These are phyloP conservation scores for Philonicus albiceps DNA, from an alignment of 2,888 invertebrate species.

Conservation along the genomic window DNA sequence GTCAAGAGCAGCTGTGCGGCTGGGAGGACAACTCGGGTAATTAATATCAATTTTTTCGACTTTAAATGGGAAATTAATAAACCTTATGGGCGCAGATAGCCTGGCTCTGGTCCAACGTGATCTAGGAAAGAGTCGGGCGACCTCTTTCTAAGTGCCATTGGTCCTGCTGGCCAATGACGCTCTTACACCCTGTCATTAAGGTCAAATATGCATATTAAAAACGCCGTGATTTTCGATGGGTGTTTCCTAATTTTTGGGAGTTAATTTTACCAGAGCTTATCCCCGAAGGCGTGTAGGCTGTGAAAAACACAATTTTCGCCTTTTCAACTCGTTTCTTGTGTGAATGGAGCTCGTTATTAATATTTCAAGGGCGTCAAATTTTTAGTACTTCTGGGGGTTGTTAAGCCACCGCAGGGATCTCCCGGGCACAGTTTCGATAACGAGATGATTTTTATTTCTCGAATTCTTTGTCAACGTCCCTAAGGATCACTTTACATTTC, in stretches of 20 bases:
- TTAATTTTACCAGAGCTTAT: neutral
- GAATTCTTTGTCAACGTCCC: constrained; percentile 32
- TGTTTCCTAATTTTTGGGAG: neutral
- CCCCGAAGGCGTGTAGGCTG: neutral
- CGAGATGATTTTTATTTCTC: constrained; percentile 42
- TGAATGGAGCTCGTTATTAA: constrained; percentile 46
- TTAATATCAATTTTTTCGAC: constrained; percentile 26
- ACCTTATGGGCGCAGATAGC: constrained; percentile 6
- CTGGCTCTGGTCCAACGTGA: neutral
- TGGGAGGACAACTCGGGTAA: constrained; percentile 23
- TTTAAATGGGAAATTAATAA: constrained; percentile 28
- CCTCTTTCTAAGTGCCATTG: neutral
- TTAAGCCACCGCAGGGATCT: constrained; percentile 19
- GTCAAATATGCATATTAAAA: constrained; percentile 17
- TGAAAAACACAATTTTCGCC: constrained; percentile 16
- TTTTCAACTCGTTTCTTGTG: constrained; percentile 32
- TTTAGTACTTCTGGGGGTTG: constrained; percentile 43
- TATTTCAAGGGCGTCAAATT: constrained; percentile 48
- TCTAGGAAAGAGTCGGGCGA: neutral
- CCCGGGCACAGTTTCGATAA: constrained; percentile 28
- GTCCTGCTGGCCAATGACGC: neutral
- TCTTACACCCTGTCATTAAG: neutral
- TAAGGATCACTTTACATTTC: constrained; percentile 33
- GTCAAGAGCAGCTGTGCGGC: constrained; percentile 42
- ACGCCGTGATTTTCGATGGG: neutral